Evolutionary conservation across 2,888 invertebrate genomes (phyloP).

Genomic region (Synanthedon vespiformis): DNA sequence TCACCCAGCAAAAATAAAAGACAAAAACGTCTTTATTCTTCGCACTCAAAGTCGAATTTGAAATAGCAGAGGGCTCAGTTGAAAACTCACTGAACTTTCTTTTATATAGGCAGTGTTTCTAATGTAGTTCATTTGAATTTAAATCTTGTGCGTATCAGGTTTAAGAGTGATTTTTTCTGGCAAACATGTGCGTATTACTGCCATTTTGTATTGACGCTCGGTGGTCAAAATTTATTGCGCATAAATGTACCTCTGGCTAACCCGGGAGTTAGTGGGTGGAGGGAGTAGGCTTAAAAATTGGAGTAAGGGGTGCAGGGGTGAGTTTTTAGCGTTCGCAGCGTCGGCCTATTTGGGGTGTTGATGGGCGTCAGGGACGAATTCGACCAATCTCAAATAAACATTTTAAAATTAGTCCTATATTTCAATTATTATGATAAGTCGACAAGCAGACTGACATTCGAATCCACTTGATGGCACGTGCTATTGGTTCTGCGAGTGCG

Average conservation of each 20-base stretch:
- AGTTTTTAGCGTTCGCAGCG: constrained; percentile 67
- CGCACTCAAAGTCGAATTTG: constrained; percentile 37
- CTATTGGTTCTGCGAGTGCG: too few relatives aligned
- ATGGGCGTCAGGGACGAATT: constrained; percentile 19
- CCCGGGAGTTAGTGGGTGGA: constrained; percentile 63
- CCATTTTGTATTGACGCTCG: constrained; percentile 44
- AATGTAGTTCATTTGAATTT: constrained; percentile 10
- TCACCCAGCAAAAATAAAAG: constrained; percentile 21
- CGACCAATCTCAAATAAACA: neutral
- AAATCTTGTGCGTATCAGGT: constrained; percentile 4
- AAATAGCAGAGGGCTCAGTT: constrained; percentile 34
- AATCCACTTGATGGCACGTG: too few relatives aligned
- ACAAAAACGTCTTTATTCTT: neutral
- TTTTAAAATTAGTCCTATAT: too few relatives aligned
- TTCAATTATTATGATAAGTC: too few relatives aligned
- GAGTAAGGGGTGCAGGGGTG: constrained; percentile 59
- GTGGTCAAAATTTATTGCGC: constrained; percentile 70
- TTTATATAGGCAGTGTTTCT: constrained; percentile 48
- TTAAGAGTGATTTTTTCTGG: constrained; percentile 26
- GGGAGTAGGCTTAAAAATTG: constrained; percentile 69
- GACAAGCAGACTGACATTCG: too few relatives aligned
- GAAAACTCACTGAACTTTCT: constrained; percentile 55
- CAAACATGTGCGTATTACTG: constrained; percentile 24
- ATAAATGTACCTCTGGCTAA: constrained; percentile 70
- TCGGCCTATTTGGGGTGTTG: constrained; percentile 68